Conservation (phyloP, 2,113 vertebrate genomes). For the Platysternon megacephalum region DNA sequence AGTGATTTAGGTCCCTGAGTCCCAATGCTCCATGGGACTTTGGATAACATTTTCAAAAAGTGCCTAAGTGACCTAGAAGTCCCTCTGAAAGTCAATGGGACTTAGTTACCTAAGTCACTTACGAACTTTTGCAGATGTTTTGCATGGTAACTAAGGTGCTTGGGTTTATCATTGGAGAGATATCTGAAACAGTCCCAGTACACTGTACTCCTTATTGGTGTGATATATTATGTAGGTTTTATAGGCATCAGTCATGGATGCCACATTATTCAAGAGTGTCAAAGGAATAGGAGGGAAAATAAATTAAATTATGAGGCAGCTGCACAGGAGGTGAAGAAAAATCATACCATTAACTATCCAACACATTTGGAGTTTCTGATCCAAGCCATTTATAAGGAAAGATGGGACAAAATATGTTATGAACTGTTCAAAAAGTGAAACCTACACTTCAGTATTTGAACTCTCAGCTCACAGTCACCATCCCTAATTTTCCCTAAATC, state of each 20-base stretch:
- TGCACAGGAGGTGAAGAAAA: background rate
- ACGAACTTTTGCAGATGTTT: background rate
- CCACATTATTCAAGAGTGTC: background rate
- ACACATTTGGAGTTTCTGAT: background rate
- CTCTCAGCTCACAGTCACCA: background rate
- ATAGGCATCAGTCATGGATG: background rate
- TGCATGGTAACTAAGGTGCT: background rate
- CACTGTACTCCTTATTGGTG: background rate
- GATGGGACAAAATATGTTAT: background rate
- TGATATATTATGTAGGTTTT: background rate
- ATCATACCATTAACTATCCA: background rate
- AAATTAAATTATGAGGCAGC: background rate
- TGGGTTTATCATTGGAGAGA: background rate
- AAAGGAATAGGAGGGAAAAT: slow-evolving; percentile 17
- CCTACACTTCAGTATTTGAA: background rate
- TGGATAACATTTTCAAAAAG: background rate
- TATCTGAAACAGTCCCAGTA: background rate
- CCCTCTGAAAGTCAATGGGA: background rate
- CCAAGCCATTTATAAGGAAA: rapidly evolving
- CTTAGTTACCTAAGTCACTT: background rate
- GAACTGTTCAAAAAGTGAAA: slow-evolving; percentile 14
- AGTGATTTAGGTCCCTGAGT: background rate
- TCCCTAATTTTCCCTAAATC: background rate
- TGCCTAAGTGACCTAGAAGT: background rate
- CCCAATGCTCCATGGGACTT: background rate